Evolutionary conservation across 1,140 invertebrate species (phyloP), one percentile per base, ranked within the genome.

Genomic region (Ceratosolen fusciceps): DNA sequence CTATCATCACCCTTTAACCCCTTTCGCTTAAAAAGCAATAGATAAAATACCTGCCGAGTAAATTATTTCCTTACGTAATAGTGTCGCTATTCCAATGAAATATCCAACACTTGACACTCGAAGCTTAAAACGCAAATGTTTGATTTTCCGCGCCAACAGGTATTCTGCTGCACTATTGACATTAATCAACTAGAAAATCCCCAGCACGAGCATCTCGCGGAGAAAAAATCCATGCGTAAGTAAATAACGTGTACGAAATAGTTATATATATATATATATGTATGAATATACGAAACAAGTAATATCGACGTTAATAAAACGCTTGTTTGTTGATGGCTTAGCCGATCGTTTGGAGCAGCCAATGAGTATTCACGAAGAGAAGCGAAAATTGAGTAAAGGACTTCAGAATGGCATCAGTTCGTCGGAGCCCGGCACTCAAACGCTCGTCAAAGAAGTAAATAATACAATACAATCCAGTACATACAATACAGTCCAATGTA

Each of bases 271-370:
- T 7, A 16, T 47, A 16, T 7, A 16, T 16, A 47, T 47, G 7
- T 47, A 47, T 47, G 43, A 9, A 47, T 47, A 47, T n/a, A n/a
- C n/a, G n/a, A n/a, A n/a, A n/a, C n/a, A n/a, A n/a, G n/a, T n/a
- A n/a, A n/a, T n/a, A n/a, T n/a, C n/a, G n/a, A n/a, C n/a, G n/a
- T n/a, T n/a, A n/a, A n/a, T n/a, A n/a, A n/a, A n/a, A n/a, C n/a
- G n/a, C 2, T 52, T 14, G 10, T 21, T 52, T 21, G 14, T 16
- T 21, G 14, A 52, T 73, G 70, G 81, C 83, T 83, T 47, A 90
- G 87, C 86, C 84, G 87, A 89, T 81, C 86, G 89, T 80, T 78
- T 89, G 80, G 88, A 89, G 43, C 89, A 90, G 37, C 87, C 89
- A 60, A 26, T 89, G 37, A 89, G 82, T 60, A 85, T 88, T 24